Evolutionary conservation across 35 echinoderm and acorn worm species (phyloP), one percentile per base, ranked within the genome.

Genomic region (Lytechinus variegatus): DNA sequence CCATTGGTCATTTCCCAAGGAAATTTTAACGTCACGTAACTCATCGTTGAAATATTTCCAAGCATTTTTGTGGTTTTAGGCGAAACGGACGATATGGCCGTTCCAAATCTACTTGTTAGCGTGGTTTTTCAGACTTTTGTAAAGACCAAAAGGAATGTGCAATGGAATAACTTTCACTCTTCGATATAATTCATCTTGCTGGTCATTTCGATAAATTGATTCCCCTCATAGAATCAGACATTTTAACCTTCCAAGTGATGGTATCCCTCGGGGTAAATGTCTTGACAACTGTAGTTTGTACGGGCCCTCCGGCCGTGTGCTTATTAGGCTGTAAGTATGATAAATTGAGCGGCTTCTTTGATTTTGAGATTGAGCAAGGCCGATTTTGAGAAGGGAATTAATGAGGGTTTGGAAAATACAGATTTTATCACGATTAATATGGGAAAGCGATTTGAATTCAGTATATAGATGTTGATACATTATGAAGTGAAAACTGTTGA

Each of bases 311-410:
- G 66, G 66, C 66, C 21, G 8, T n/a, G 19, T 27, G 66, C 66
- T 24, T 79, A 79, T 79, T 24, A 19, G 66, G 21, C 66, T 79
- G 4, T 24, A 79, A 71, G 61, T 21, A 71, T 71, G 61, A 71
- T 71, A 71, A 79, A 79, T 79, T 79, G 66, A 79, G 66, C 66
- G 66, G 19, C 19, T 79, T n/a, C 66, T 79, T 79, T 79, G 66
- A 79, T 16, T 24, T 24, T 79, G 12, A 24, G 19, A 79, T 16
- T 5, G 66, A 79, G n/a, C 66, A 79, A 24, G 66, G 66, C 16
- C 16, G 19, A 79, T 79, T 79, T 79, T 24, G 0, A 0, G 33
- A 44, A 44, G 33, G 33, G 33, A 44, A 44, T 21, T 21, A 6
- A n/a, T 44, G 33, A 44, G 33, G 33, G 33, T 44, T 44, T 44